phyloP scores from a whole-genome alignment of 2,797 vertebrate genomes.

The Esox masquinongy region DNA sequence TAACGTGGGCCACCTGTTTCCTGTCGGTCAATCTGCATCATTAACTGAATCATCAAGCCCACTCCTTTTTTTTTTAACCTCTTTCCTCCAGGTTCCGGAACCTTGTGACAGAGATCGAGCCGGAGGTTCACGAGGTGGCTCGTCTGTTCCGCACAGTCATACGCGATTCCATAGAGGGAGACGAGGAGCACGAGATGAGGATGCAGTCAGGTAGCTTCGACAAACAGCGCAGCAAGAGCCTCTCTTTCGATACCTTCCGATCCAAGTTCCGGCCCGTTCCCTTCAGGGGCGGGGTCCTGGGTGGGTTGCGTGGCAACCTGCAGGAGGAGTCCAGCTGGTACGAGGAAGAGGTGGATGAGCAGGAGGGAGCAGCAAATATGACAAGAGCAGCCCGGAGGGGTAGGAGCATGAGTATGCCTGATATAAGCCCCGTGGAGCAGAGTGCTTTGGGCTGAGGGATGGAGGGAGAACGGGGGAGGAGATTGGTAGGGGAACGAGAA shows the following conservation, averaged over 20 bases:
- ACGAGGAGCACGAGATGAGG: slow-evolving; percentile 39
- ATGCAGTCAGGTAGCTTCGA: slow-evolving; percentile 36
- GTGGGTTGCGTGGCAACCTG: slow-evolving; percentile 72
- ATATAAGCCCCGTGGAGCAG: slow-evolving; percentile 74
- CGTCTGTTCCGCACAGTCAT: slow-evolving; percentile 75
- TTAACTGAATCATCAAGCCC: neutral
- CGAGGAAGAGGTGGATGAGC: slow-evolving; percentile 59
- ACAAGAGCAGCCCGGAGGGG: slow-evolving; percentile 64
- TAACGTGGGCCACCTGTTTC: neutral
- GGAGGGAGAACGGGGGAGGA: neutral
- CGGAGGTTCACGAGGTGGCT: slow-evolving; percentile 76
- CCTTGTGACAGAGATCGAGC: slow-evolving; percentile 77
- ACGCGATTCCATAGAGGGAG: slow-evolving; percentile 67
- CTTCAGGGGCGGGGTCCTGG: slow-evolving; percentile 50
- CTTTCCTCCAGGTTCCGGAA: slow-evolving; percentile 70
- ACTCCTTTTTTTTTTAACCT: neutral
- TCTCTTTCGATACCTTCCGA: slow-evolving; percentile 75
- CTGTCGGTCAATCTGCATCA: neutral
- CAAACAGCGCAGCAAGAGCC: slow-evolving; percentile 78
- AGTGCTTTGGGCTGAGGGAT: slow-evolving; percentile 63
- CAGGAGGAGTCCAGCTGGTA: slow-evolving; percentile 75
- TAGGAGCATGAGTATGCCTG: slow-evolving; percentile 81
- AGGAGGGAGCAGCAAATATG: slow-evolving; percentile 54
- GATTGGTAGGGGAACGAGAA: neutral
- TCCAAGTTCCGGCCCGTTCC: slow-evolving; percentile 67